Evolutionary conservation across 2,888 invertebrate genomes (phyloP).

Genomic region (Lobophora halterata): DNA sequence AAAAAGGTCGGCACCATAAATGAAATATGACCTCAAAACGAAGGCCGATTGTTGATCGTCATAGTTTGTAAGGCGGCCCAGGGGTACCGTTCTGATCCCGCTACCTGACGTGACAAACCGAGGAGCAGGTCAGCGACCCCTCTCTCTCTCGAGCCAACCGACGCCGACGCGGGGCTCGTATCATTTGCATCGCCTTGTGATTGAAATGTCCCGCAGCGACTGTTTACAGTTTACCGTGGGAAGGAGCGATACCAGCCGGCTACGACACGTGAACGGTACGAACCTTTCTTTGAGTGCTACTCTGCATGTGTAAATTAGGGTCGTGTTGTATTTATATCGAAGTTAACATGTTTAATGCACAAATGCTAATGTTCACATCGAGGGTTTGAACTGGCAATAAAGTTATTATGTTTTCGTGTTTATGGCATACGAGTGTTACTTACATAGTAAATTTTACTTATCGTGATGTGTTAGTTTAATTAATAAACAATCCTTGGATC

Average conservation of each 20-base stretch:
- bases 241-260: background rate
- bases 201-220: slow-evolving; percentile 23
- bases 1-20: too few relatives aligned
- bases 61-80: too few relatives aligned
- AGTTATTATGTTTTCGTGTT: slow-evolving; percentile 14
- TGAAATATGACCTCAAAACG: too few relatives aligned
- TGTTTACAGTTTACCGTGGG: slow-evolving; percentile 3
- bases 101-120: background rate
- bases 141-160: too few relatives aligned
- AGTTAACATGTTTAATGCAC: slow-evolving; percentile 29
- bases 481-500: too few relatives aligned
- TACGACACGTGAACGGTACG: background rate
- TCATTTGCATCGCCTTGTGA: slow-evolving; percentile 23
- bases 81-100: too few relatives aligned
- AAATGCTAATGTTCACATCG: slow-evolving; percentile 23
- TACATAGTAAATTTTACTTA: too few relatives aligned
- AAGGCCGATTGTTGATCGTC: too few relatives aligned
- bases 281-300: slow-evolving; percentile 1
- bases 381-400: slow-evolving; percentile 12
- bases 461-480: too few relatives aligned
- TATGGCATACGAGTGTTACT: too few relatives aligned
- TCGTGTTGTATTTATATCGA: slow-evolving; percentile 25
- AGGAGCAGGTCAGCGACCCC: slow-evolving; percentile 1
- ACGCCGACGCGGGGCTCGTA: slow-evolving; percentile 3
- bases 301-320: slow-evolving; percentile 30